Base-by-base conservation (phyloP, 2,797 vertebrate genomes). In the Leptatherina wallacei region DNA sequence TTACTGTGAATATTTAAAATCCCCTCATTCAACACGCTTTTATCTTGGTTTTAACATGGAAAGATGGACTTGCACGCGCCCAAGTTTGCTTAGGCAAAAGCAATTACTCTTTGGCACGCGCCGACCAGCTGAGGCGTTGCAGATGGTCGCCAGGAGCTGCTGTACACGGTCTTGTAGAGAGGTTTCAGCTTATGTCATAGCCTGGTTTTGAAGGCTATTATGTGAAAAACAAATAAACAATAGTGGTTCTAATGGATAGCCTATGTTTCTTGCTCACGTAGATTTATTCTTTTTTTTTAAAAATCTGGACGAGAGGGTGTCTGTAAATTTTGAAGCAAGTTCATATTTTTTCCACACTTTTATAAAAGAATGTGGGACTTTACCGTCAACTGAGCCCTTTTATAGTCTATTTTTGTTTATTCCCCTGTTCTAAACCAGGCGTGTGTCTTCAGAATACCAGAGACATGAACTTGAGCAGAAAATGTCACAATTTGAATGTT, bases 31-130 rank as follows among this genome's bases (percentile, higher is more conserved):
- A 30, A 9, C 2, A 65, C 7, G 12, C 29, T 22, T 42, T 35
- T 35, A 20, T 54, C 30, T 27, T 55, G 33, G 42, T 56, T 58
- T 6, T 47, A 42, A 5, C 20, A 24, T 4, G 24, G 2, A 38
- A 66, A 52, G 55, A 44, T 38, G 55, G 60, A 30, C 49, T 61
- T 73, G 90, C 87, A 90, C 84, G 88, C 82, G 86, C 56, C 78
- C 35, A 12, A 69, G 30, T 69, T 75, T 24, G 64, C 22, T 77
- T 64, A 78, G 12, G 61, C 85, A 36, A 68, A 64, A 77, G 56
- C 83, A 83, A 92, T 91, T 66, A 78, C 32, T 71, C 9, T 1
- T 22, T 54, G 75, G 82, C 92, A 93, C 91, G 91, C 85, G 90
- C 83, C 89, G 59, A 24, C 60, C 85, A 83, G 73, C 70, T 84